Base-by-base conservation (phyloP, 92 coral and sea anemone genomes). In the Epizoanthus ramosus region DNA sequence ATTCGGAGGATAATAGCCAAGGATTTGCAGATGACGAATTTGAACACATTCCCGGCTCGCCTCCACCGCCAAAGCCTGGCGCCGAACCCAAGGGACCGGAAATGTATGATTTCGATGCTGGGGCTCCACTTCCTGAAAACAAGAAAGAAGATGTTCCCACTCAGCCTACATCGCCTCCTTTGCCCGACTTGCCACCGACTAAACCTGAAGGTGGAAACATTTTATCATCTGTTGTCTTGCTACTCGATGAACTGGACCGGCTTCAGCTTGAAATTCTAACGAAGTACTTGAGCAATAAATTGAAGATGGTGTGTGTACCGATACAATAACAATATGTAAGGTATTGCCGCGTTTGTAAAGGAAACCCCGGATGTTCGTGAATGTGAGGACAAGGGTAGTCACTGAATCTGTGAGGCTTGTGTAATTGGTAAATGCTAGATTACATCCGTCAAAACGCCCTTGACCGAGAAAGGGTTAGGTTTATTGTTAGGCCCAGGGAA, bases 181-280 rank as follows among this genome's bases (percentile, higher is more conserved):
- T 77, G 13, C 82, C 82, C 41, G 71, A 61, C 14, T 25, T 77
- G 9, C 70, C 70, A 3, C 71, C 75, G 65, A 84, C 57, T 39
- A 79, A 75, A 58, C 82, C 83, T 87, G 86, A 76, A 70, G 93
- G 95, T 3, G 82, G 90, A 37, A 88, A 95, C 58, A 87, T 97
- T 39, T 61, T 97, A 23, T 89, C 88, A 67, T 92, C 99, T 16
- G 87, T 97, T 56, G 88, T 94, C 75, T 75, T 97, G 57, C 86
- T 97, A 16, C 65, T 97, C 68, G 97, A 94, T 74, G 99, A 97
- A 75, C 95, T 97, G 25, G 93, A 88, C 79, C 94, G 93, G 76
- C 91, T 90, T 63, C 98, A 97, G 72, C 92, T 92, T 37, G 92
- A 93, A 76, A 83, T 95, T 63, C 75, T 95, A 37, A 97, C 97